Evolutionary conservation across 2,888 invertebrate species (phyloP).

Genomic region (Agapostemon virescens): DNA sequence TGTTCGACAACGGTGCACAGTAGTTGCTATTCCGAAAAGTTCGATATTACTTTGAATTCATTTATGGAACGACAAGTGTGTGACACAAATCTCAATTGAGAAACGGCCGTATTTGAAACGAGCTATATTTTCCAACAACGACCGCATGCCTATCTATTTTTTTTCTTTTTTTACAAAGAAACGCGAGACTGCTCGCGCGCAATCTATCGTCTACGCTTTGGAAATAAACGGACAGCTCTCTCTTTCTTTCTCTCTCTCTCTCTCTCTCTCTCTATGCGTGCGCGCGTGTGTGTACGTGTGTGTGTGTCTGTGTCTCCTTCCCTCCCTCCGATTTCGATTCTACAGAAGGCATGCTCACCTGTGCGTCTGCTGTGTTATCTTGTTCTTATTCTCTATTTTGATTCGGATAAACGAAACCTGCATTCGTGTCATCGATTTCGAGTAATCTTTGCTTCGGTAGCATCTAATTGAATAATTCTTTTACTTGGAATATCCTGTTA

Average conservation of each 20-base stretch:
- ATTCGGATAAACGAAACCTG: background rate
- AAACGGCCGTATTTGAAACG: background rate
- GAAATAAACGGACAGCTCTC: slow-evolving; percentile 41
- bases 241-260: no score
- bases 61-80: background rate
- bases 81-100: background rate
- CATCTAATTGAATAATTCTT: background rate
- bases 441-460: background rate
- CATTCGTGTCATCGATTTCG: background rate
- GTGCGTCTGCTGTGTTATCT: slow-evolving; percentile 10
- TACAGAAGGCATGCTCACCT: slow-evolving; percentile 36
- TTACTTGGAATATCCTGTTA: background rate
- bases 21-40: background rate
- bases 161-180: slow-evolving; percentile 4
- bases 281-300: no score
- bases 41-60: background rate
- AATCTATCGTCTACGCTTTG: slow-evolving; percentile 38
- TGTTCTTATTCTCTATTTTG: background rate
- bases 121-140: background rate
- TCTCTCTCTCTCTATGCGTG: no score
- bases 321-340: slow-evolving; percentile 35
- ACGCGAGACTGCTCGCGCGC: slow-evolving; percentile 27
- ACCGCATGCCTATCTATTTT: background rate
- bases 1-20: background rate
- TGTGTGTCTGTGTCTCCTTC: background rate